Conservation (phyloP, 2,113 vertebrate genomes). For the Sphyrna mokarran region DNA sequence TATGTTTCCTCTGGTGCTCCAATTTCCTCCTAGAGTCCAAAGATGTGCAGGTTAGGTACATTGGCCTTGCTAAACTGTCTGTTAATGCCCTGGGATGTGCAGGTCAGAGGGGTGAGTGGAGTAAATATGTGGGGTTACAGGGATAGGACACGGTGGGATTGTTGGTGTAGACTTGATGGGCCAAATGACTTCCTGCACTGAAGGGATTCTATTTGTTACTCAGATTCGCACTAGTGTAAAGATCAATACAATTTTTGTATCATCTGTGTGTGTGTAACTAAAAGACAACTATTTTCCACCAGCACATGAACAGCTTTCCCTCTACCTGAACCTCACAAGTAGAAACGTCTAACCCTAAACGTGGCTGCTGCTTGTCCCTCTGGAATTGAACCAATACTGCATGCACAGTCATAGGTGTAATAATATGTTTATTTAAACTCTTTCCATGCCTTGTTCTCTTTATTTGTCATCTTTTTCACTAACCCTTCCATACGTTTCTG, state of each 20-base stretch:
- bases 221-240: neutral
- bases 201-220: no score
- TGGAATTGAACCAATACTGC: neutral
- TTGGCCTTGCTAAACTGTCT: no score
- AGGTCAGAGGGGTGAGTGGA: no score
- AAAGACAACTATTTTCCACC: neutral
- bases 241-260: neutral
- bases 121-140: no score
- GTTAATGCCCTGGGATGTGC: no score
- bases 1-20: no score
- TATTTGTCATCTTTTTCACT: neutral
- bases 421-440: neutral
- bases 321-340: neutral
- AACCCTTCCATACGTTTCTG: neutral
- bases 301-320: neutral
- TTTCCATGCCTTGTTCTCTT: neutral
- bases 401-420: neutral
- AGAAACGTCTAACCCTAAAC: neutral
- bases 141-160: no score
- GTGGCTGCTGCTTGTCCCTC: neutral
- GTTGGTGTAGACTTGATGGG: no score
- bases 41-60: no score
- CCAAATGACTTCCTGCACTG: no score
- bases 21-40: no score
- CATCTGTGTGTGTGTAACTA: neutral